A percentile compares a stretch with the other conserved stretches of the same genome.
phyloP scores from a whole-genome alignment of 2,113 vertebrate genomes.

The Phaetusa simplex region DNA sequence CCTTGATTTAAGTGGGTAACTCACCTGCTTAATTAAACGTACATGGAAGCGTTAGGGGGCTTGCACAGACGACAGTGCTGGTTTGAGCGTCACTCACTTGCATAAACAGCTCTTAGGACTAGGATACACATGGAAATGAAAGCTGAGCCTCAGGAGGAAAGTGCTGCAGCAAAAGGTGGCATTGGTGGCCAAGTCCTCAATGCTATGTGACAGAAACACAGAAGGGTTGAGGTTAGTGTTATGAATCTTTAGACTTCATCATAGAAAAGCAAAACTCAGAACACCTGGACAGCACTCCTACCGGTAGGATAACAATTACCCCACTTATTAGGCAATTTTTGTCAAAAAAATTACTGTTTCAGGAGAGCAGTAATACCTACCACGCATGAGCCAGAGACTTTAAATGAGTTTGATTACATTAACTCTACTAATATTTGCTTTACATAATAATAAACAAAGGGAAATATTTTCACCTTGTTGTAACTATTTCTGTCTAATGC shows the following conservation, averaged over 20 bases:
- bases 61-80: neutral
- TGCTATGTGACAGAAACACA: neutral
- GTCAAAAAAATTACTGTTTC: neutral
- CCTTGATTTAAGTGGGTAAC: neutral
- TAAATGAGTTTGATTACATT: constrained; percentile 31
- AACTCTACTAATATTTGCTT: constrained; percentile 15
- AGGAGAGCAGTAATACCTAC: neutral
- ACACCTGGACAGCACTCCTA: neutral
- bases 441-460: neutral
- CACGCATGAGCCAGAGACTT: neutral
- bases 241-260: neutral
- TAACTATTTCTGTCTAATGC: neutral
- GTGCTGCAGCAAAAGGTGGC: neutral
- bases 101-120: neutral
- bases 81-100: neutral
- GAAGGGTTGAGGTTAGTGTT: neutral
- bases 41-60: neutral
- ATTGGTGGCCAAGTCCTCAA: neutral
- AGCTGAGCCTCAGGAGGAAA: neutral
- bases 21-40: neutral
- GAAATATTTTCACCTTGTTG: neutral
- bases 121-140: neutral
- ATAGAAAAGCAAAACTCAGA: neutral
- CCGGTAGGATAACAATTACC: neutral
- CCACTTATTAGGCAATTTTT: neutral